Percentiles rank a stretch among this genome's conserved stretches.
Conservation (phyloP, 1,140 invertebrate species). For the Drosophila nasuta region DNA sequence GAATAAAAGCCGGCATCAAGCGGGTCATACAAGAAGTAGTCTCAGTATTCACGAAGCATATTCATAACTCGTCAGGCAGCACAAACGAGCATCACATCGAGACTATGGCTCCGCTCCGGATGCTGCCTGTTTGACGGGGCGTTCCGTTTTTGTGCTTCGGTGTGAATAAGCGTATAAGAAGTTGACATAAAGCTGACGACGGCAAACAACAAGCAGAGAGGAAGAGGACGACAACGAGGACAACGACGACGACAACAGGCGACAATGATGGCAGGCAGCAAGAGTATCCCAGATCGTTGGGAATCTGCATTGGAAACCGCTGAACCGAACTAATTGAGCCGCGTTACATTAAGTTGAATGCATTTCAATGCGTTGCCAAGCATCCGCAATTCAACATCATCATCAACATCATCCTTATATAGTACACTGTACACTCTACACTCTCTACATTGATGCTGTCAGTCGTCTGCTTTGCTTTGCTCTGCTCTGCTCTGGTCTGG, state of each 20-base stretch:
- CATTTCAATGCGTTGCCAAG: slow-evolving; percentile 79
- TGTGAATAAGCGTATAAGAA: slow-evolving; percentile 83
- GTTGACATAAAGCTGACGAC: slow-evolving; percentile 75
- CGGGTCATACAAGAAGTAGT: background rate
- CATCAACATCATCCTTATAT: slow-evolving; percentile 19
- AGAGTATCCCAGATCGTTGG: slow-evolving; percentile 43
- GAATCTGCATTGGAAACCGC: slow-evolving; percentile 73
- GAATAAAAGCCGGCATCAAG: slow-evolving; percentile 6
- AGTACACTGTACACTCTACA: slow-evolving; percentile 45
- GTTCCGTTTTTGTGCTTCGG: slow-evolving; percentile 74
- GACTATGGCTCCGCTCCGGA: slow-evolving; percentile 5
- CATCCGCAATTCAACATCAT: slow-evolving; percentile 48
- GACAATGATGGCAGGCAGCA: slow-evolving; percentile 25
- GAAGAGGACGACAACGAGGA: slow-evolving; percentile 15
- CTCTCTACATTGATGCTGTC: slow-evolving; percentile 24
- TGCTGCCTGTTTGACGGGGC: slow-evolving; percentile 38
- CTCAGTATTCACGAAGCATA: slow-evolving; percentile 36
- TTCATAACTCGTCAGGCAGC: slow-evolving; percentile 73
- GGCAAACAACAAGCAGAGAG: slow-evolving; percentile 7
- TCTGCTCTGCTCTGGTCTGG: slow-evolving; percentile 34
- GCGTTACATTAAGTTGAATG: slow-evolving; percentile 82
- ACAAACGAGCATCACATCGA: slow-evolving; percentile 52
- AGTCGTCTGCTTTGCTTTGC: slow-evolving; percentile 9
- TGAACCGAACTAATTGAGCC: slow-evolving; percentile 84
- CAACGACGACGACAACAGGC: slow-evolving; percentile 10